Evolutionary conservation across 2,113 vertebrate species (phyloP).

Genomic region (Ginglymostoma cirratum): DNA sequence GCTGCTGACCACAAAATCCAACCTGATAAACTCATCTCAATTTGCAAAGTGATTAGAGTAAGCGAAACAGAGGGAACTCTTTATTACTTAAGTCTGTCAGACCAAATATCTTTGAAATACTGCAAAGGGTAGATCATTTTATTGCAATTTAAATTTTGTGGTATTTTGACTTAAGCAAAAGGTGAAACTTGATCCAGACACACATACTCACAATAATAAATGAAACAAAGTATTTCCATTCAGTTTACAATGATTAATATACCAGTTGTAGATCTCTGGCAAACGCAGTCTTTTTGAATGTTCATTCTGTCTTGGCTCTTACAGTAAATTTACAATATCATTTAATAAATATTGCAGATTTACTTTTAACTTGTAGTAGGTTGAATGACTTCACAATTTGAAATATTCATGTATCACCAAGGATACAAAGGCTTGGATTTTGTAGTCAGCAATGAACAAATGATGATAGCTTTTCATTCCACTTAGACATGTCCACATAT

Average conservation of each 20-base stretch:
- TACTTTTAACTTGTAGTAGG: neutral
- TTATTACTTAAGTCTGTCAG: neutral
- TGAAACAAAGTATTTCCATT: neutral
- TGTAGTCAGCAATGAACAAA: too few relatives aligned
- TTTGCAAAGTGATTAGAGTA: neutral
- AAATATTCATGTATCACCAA: too few relatives aligned
- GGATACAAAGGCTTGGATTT: too few relatives aligned
- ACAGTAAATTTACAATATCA: neutral
- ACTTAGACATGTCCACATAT: too few relatives aligned
- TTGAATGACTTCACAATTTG: neutral
- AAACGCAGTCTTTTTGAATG: neutral
- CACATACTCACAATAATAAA: neutral
- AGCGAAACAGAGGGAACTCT: neutral
- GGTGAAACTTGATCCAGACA: neutral
- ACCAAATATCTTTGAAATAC: neutral
- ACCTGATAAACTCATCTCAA: neutral
- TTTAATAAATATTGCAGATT: neutral
- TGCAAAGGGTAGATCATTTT: neutral
- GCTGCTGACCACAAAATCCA: too few relatives aligned
- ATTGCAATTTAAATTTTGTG: neutral
- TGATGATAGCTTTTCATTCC: too few relatives aligned
- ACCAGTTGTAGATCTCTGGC: neutral
- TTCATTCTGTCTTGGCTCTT: too few relatives aligned
- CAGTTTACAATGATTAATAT: neutral
- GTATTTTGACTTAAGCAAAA: neutral